Conservation (phyloP, 2,113 vertebrate genomes). For the Oreochromis niloticus region DNA sequence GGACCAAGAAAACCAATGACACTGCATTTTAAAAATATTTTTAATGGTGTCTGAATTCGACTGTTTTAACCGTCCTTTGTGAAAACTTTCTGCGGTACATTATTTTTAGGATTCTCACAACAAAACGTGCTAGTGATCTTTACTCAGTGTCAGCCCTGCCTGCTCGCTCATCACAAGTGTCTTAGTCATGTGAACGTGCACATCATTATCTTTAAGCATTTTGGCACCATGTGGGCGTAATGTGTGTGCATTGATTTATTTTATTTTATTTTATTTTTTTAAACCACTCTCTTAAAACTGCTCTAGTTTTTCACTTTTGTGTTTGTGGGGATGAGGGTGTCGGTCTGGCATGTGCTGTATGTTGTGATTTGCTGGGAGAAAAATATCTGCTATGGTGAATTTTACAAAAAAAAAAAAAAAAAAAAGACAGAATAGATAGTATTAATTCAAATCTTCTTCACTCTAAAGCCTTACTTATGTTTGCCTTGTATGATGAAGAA, state of each 20-base stretch:
- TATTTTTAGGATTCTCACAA: neutral
- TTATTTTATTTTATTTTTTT: neutral
- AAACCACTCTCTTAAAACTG: constrained; percentile 8
- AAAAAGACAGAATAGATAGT: neutral
- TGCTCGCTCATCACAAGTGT: neutral
- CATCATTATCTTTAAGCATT: neutral
- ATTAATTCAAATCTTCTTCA: constrained; percentile 1
- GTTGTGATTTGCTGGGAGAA: constrained; percentile 10
- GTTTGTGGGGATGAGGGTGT: neutral
- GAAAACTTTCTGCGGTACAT: neutral
- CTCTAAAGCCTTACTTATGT: constrained; percentile 56
- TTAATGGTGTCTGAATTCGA: neutral
- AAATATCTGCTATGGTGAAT: neutral
- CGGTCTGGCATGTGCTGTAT: constrained; percentile 2
- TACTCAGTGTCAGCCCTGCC: neutral
- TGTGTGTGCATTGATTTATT: neutral
- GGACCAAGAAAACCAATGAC: constrained; percentile 19
- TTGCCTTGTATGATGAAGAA: constrained; percentile 42
- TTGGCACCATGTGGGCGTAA: neutral
- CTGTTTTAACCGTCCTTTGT: neutral
- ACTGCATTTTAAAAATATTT: neutral
- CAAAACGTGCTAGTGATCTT: neutral
- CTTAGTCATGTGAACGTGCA: neutral
- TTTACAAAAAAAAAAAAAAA: neutral
- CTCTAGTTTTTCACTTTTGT: neutral